phyloP scores from a whole-genome alignment of 2,888 invertebrate genomes.

The Thymelicus sylvestris region DNA sequence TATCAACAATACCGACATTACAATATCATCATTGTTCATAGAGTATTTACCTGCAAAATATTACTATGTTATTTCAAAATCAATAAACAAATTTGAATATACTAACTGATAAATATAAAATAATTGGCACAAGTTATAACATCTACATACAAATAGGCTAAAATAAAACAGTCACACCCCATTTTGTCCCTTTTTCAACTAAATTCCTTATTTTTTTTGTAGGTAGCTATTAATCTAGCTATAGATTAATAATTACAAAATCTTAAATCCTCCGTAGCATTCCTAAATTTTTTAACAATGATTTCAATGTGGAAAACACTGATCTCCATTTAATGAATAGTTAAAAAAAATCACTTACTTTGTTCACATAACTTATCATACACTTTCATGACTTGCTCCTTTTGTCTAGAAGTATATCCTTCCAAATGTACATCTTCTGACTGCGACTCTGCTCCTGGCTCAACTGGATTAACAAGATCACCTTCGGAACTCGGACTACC shows the following conservation, averaged over 20 bases:
- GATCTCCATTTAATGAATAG: neutral
- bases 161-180: no score
- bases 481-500: constrained; percentile 78
- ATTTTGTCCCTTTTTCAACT: no score
- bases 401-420: constrained; percentile 73
- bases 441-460: constrained; percentile 59
- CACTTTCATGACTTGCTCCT: constrained; percentile 69
- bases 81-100: no score
- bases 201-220: no score
- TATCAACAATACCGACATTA: constrained; percentile 70
- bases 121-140: no score
- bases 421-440: constrained; percentile 57
- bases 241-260: no score
- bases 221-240: no score
- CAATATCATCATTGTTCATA: constrained; percentile 70
- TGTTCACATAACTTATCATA: constrained; percentile 77
- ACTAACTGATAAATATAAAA: no score
- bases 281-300: no score
- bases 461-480: constrained; percentile 76
- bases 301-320: no score
- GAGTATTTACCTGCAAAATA: constrained; percentile 74
- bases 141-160: no score
- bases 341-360: constrained; percentile 56
- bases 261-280: no score
- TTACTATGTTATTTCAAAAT: neutral